These are phyloP conservation scores for Trichomalopsis sarcophagae DNA, from an alignment of 1,140 invertebrate species.

Conservation along the genomic window DNA sequence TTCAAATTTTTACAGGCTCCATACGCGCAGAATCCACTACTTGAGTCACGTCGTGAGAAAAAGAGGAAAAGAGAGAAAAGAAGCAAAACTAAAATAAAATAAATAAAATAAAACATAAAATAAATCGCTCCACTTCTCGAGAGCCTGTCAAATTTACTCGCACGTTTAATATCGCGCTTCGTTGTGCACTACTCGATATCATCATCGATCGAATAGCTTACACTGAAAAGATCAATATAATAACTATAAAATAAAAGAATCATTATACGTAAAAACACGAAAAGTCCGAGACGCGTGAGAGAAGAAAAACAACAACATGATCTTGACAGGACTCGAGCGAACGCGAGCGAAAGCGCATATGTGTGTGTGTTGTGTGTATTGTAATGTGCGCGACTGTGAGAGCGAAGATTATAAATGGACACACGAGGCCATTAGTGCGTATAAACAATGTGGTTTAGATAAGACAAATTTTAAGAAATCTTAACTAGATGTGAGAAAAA, in stretches of 20 bases:
- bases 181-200: conserved; percentile 31
- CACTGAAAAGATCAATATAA: neutral
- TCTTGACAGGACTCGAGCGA: conserved; percentile 34
- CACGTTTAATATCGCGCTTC: conserved; percentile 40
- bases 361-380: neutral
- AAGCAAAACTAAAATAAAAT: conserved; percentile 26
- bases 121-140: conserved; percentile 43
- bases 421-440: conserved; percentile 21
- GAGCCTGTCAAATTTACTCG: conserved; percentile 47
- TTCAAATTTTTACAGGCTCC: conserved; percentile 50
- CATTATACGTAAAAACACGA: conserved; percentile 17
- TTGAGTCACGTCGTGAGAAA: conserved; percentile 15
- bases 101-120: conserved; percentile 42
- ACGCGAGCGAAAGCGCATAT: neutral
- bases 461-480: conserved; percentile 42
- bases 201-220: conserved; percentile 20
- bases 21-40: conserved; percentile 23
- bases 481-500: conserved; percentile 43
- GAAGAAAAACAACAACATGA: neutral
- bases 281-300: neutral
- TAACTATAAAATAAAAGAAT: neutral
- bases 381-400: neutral
- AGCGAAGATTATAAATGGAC: conserved; percentile 5
- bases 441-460: conserved; percentile 43
- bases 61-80: neutral